phyloP scores from a whole-genome alignment of 2,888 invertebrate genomes.

The Neoitamus cyanurus region DNA sequence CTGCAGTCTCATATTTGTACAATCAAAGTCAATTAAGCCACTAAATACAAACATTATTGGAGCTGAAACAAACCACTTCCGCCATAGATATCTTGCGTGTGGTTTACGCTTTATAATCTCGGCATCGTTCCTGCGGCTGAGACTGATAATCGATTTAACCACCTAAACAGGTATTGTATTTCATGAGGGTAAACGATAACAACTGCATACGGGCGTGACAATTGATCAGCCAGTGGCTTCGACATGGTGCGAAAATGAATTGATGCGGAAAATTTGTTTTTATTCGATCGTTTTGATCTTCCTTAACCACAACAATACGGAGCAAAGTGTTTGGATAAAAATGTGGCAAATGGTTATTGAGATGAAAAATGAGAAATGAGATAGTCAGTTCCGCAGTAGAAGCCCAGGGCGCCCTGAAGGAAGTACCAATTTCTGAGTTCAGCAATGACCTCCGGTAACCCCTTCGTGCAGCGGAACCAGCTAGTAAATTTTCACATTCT shows the following conservation, averaged over 20 bases:
- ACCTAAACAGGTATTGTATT: conserved; percentile 10
- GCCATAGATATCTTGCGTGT: conserved; percentile 2
- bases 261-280: background rate
- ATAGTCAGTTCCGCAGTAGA: background rate
- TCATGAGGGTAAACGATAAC: background rate
- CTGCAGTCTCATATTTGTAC: background rate
- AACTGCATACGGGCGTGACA: background rate
- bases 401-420: background rate
- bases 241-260: background rate
- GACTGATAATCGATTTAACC: conserved; percentile 23
- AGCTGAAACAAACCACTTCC: background rate
- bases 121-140: background rate
- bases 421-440: background rate
- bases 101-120: conserved; percentile 2
- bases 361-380: background rate
- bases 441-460: background rate
- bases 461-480: background rate
- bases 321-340: background rate
- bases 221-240: background rate
- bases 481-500: background rate
- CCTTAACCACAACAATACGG: background rate
- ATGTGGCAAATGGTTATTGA: background rate
- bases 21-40: background rate
- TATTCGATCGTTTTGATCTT: background rate
- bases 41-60: background rate